Evolutionary conservation across 2,888 invertebrate genomes (phyloP), one percentile per base, ranked within the genome.

Genomic region (Phyto melanocephala): DNA sequence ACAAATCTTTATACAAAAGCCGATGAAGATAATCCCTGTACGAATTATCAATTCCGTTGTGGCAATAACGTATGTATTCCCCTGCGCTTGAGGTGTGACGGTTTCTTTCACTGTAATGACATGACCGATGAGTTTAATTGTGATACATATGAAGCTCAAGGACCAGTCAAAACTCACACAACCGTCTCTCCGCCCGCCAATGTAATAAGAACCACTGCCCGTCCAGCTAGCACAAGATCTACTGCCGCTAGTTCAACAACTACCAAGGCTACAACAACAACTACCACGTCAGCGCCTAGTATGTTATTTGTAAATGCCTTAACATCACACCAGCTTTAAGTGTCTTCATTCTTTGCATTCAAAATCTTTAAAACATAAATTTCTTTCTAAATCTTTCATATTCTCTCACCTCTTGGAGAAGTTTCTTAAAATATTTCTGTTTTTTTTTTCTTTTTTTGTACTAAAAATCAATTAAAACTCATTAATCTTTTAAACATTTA

Each of bases 61-160:
- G 70, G 78, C 52, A 92, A 92, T 88, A 93, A 93, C 88, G 91
- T 92, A 86, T 95, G 94, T 90, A 93, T 95, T 83, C 92, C 90
- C 10, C 54, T 87, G 67, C 82, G 87, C 13, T 84, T 90, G 67
- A 88, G 92, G 76, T 94, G 95, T 89, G 93, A 95, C 89, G 92
- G 92, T 47, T 87, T 89, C 65, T 87, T 87, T 83, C 93, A 95
- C 86, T 95, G 95, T 90, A 90, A 91, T 81, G 94, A 94, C 89
- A 89, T 92, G 85, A 92, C 93, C 56, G 94, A 94, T 87, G 94
- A 94, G 88, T 86, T 86, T 47, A 90, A 91, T 84, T 93, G 93
- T 86, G 87, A 88, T 2, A 75, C 76, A 2, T 89, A 89, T 80
- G 47, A 2, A 33, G 54, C 15, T 0, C 80, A 85, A 2, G 82